Evolutionary conservation across 2,888 invertebrate species (phyloP).

Genomic region (Druceiella hillmani): DNA sequence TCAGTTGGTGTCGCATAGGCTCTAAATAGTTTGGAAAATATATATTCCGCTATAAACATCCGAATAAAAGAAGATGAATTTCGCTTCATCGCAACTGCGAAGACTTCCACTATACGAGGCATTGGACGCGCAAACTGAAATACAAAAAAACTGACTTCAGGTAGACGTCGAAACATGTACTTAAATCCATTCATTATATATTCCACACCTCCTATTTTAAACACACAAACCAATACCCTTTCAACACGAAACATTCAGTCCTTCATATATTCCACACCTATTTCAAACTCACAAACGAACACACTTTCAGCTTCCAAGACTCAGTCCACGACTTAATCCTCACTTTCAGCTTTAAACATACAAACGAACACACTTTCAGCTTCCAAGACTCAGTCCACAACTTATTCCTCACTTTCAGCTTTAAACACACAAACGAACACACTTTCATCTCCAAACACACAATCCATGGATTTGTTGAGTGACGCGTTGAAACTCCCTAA

Average conservation of each 20-base stretch:
- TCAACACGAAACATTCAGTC: conserved; percentile 2
- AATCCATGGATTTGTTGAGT: too few relatives aligned
- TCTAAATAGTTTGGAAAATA: conserved; percentile 3
- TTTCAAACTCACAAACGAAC: conserved; percentile 3
- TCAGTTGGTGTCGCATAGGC: conserved; percentile 2
- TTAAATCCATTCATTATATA: conserved; percentile 11
- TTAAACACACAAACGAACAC: too few relatives aligned
- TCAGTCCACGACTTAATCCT: neutral
- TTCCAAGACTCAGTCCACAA: neutral
- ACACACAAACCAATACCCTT: neutral
- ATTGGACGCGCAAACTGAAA: conserved; percentile 16
- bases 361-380: conserved; percentile 3
- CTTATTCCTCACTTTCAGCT: neutral
- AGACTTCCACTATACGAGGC: conserved; percentile 15
- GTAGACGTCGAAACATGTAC: conserved; percentile 12
- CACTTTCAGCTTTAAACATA: neutral
- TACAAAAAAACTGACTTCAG: conserved; percentile 16
- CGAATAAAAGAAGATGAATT: conserved; percentile 9
- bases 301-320: conserved; percentile 1
- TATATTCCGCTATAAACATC: conserved; percentile 2
- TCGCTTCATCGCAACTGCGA: conserved; percentile 17
- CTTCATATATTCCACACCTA: neutral
- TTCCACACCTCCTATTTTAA: too few relatives aligned
- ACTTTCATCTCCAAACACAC: too few relatives aligned
- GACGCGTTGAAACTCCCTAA: too few relatives aligned